Evolutionary conservation across 2,113 vertebrate genomes (phyloP).

Genomic region (Paraplagusia blochii): DNA sequence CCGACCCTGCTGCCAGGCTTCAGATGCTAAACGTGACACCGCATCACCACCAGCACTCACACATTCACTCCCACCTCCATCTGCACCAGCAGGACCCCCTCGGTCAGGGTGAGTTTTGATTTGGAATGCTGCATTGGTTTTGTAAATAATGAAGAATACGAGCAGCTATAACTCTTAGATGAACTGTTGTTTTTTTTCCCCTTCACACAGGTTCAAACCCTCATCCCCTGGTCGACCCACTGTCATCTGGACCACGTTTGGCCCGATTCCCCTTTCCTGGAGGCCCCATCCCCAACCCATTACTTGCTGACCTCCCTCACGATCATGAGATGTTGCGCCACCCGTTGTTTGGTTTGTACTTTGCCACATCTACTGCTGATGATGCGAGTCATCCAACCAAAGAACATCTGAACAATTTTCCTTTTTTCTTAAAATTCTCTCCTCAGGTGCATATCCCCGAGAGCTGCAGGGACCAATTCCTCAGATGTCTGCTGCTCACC

Average conservation of each 20-base stretch:
- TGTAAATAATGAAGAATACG: neutral
- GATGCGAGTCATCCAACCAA: neutral
- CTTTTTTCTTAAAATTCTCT: neutral
- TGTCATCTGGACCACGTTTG: constrained; percentile 89
- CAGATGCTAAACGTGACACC: constrained; percentile 99
- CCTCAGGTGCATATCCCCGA: constrained; percentile 85
- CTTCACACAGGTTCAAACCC: constrained; percentile 82
- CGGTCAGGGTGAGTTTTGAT: constrained; percentile 85
- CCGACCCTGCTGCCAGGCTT: constrained; percentile 88
- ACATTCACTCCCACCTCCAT: constrained; percentile 98
- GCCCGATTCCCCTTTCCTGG: constrained; percentile 93
- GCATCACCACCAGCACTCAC: constrained; percentile 97
- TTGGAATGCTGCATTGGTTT: neutral
- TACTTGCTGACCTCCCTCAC: constrained; percentile 90
- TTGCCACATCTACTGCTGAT: neutral
- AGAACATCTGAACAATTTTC: neutral
- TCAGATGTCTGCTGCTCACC: constrained; percentile 96
- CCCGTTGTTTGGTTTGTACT: constrained; percentile 89
- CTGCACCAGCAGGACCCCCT: constrained; percentile 97
- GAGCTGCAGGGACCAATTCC: constrained; percentile 90
- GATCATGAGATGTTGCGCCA: constrained; percentile 98
- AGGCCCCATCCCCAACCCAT: constrained; percentile 89
- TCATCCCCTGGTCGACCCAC: constrained; percentile 90
- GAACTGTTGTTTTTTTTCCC: constrained; percentile 6
- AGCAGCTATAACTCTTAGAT: neutral